These are phyloP conservation scores for Myrmophylax atrothorax DNA, from an alignment of 2,113 vertebrate genomes.

Conservation along the genomic window DNA sequence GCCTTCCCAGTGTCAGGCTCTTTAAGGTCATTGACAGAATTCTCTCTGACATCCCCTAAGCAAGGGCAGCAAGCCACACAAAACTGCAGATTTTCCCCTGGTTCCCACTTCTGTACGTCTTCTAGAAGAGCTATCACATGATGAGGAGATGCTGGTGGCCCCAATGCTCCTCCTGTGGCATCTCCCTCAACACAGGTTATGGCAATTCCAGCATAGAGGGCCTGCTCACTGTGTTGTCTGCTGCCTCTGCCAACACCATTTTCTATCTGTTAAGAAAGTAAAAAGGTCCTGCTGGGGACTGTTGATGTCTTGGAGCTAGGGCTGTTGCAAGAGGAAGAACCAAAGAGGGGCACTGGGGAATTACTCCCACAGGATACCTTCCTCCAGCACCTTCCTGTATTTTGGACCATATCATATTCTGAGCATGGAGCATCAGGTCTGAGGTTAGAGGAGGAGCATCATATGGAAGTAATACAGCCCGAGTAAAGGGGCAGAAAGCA, in stretches of 20 bases:
- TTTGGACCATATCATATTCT: neutral
- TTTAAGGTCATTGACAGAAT: neutral
- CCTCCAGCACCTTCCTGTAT: neutral
- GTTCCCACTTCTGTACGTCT: neutral
- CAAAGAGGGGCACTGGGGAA: neutral
- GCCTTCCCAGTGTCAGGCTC: neutral
- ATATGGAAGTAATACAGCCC: neutral
- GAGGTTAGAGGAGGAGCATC: neutral
- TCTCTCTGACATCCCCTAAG: neutral
- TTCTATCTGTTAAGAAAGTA: neutral
- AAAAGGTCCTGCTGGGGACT: neutral
- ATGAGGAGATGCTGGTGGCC: rapidly evolving
- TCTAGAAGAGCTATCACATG: neutral
- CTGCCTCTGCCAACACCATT: neutral
- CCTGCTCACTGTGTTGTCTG: neutral
- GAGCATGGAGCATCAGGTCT: neutral
- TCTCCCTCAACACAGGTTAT: rapidly evolving
- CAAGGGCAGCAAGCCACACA: neutral
- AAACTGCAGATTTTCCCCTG: neutral
- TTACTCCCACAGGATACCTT: neutral
- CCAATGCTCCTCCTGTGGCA: neutral
- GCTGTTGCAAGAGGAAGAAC: neutral
- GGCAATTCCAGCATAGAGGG: neutral
- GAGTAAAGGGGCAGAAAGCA: neutral
- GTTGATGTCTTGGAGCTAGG: neutral